Base-by-base conservation (phyloP, 2,888 invertebrate species). In the Noctua janthe region DNA sequence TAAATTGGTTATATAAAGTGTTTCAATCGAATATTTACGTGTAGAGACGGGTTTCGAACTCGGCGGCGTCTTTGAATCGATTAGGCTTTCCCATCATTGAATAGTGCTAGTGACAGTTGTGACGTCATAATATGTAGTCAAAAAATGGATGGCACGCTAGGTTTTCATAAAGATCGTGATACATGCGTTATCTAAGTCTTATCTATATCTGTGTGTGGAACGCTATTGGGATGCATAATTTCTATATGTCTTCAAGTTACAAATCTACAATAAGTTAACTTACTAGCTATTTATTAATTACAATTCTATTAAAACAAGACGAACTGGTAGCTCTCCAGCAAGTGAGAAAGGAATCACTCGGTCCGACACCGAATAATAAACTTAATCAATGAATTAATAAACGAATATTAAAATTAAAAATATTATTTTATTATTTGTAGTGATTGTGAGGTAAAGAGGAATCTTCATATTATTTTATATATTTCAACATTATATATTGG, bases 401-500 rank as follows among this genome's bases (percentile, higher is more conserved):
- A 80, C 56, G 74, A 80, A 67, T 67, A 59, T 67, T 74, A 81
- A 81, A 80, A 76, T 72, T 59, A n/a, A 72, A 66, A 43, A 72
- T 85, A 71, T 75, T 59, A 70, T 78, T 78, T 54, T 82, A 72
- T 76, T 79, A 86, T 75, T 83, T 83, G 67, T 88, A 71, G 66
- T 73, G 67, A 43, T 78, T 76, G 39, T 82, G 71, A 47, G 69
- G 47, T 13, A 77, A 69, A 64, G 23, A 64, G 10, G 69, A 76
- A 64, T 76, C 51, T 54, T 69, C 59, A 56, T 78, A 59, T 78
- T 78, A 59, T 78, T 47, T 54, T 66, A 78, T 64, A 64, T 35
- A 64, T 8, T 35, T 64, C 11, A 66, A 72, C 78, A 82, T 87
- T 87, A 77, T 87, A 85, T 87, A 87, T 87, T 87, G 88, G 85